A percentile compares a stretch with the other conserved stretches of the same genome.
Conservation (phyloP, 2,888 invertebrate species). For the Melipona bicolor region DNA sequence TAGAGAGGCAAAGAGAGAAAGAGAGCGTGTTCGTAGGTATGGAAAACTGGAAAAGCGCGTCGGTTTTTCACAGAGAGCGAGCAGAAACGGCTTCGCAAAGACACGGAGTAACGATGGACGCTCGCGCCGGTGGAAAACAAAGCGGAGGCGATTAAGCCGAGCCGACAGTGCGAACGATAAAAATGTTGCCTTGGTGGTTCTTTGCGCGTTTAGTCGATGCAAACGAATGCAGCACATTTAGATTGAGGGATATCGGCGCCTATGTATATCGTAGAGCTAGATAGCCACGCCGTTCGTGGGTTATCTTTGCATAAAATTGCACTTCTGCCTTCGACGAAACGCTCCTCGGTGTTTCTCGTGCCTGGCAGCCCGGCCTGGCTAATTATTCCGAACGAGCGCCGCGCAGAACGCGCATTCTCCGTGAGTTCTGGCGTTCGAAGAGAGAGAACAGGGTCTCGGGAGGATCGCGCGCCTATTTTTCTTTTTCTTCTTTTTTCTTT, state of each 20-base stretch:
- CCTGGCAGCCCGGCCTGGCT: conserved; percentile 1
- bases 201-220: conserved; percentile 66
- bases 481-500: no score
- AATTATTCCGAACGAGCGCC: conserved; percentile 30
- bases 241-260: conserved; percentile 62
- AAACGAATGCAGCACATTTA: conserved; percentile 72
- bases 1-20: not conserved
- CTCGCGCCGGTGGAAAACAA: conserved; percentile 34
- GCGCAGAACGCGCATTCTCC: not conserved
- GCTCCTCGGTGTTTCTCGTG: conserved; percentile 13
- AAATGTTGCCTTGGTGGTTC: conserved; percentile 64
- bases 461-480: not conserved
- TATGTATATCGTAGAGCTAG: conserved; percentile 52
- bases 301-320: conserved; percentile 64
- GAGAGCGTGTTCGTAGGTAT: not conserved
- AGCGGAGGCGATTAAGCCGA: conserved; percentile 54
- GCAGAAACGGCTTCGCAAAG: conserved; percentile 13
- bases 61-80: conserved; percentile 1
- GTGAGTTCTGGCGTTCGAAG: not conserved
- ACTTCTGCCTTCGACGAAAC: conserved; percentile 28
- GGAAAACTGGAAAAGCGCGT: no score
- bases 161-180: conserved; percentile 59
- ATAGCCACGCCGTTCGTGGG: conserved; percentile 48
- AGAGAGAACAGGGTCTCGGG: not conserved
- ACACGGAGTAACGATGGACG: conserved; percentile 1